Base-by-base conservation (phyloP, 2,797 vertebrate genomes). In the Pygocentrus nattereri region DNA sequence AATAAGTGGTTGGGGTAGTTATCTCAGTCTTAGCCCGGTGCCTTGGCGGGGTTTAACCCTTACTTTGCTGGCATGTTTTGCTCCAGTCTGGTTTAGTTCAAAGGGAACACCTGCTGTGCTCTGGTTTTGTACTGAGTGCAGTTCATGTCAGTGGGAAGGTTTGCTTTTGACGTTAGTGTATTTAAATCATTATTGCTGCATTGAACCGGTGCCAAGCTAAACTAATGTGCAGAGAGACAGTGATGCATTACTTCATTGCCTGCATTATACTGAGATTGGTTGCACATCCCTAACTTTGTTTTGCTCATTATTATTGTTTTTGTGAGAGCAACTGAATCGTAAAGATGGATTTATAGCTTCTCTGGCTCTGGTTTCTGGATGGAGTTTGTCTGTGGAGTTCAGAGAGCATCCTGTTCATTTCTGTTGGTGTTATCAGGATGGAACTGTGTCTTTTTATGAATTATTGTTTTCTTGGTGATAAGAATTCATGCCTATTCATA, bases 1-100 rank as follows among this genome's bases (percentile, higher is more conserved):
- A 83, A 79, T 78, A 77, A 87, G 85, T 85, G 80, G 68, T 49
- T 41, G 41, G n/a, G 52, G 61, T 80, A 78, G 83, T 87, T 79
- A 76, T 69, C 77, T 38, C 59, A 4, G 81, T 65, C 68, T 62
- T 69, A 56, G 30, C 49, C 49, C 4, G 38, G 50, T 77, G 72
- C 62, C 73, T 68, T 70, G 50, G 52, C 5, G 34, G 76, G 41
- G 21, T 80, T 85, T 85, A 85, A 86, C 84, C 83, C 83, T 54
- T 74, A 11, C 49, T 38, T n/a, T 81, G 61, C 82, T 59, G 56
- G 23, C n/a, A 1, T 16, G 12, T 58, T 49, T 34, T 56, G 54
- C 41, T 76, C 8, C 44, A 30, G 59, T 67, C 27, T 4, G 18
- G n/a, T 49, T 30, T 15, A 34, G 52, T 65, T 69, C 50, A 75